Evolutionary conservation across 2,113 vertebrate genomes (phyloP).

Genomic region (Phyllostomus discolor): DNA sequence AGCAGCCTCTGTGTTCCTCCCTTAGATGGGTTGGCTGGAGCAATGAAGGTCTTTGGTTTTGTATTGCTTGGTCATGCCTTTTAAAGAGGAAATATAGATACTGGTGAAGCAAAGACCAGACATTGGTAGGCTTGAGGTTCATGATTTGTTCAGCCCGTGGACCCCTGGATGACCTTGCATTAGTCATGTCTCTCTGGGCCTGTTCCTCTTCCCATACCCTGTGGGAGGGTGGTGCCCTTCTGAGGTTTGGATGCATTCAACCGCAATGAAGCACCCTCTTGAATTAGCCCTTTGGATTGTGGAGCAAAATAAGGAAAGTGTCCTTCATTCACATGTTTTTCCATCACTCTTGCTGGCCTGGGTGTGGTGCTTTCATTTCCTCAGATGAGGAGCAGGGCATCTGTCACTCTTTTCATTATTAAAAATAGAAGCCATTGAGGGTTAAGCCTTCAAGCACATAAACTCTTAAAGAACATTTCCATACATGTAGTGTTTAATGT

Average conservation of each 20-base stretch:
- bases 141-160: background rate
- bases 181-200: constrained; percentile 62
- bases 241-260: constrained; percentile 65
- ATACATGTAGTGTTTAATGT: background rate
- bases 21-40: background rate
- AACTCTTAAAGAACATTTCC: background rate
- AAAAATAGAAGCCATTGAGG: constrained; percentile 23
- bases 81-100: constrained; percentile 32
- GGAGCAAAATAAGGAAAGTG: constrained; percentile 60
- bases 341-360: constrained; percentile 55
- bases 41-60: constrained; percentile 19
- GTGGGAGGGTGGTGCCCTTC: constrained; percentile 59
- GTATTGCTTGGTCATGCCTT: constrained; percentile 6
- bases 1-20: background rate
- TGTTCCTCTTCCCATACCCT: constrained; percentile 35
- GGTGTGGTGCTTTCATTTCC: constrained; percentile 67
- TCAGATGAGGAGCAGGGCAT: background rate
- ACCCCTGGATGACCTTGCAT: constrained; percentile 64
- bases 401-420: background rate
- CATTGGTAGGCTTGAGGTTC: constrained; percentile 37
- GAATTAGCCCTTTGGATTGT: constrained; percentile 55
- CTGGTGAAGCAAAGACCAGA: background rate
- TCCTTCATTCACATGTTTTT: constrained; percentile 69
- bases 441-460: background rate
- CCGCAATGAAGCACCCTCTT: constrained; percentile 67